Conservation (phyloP, 2,888 invertebrate species). For the Ectemnius continuus region DNA sequence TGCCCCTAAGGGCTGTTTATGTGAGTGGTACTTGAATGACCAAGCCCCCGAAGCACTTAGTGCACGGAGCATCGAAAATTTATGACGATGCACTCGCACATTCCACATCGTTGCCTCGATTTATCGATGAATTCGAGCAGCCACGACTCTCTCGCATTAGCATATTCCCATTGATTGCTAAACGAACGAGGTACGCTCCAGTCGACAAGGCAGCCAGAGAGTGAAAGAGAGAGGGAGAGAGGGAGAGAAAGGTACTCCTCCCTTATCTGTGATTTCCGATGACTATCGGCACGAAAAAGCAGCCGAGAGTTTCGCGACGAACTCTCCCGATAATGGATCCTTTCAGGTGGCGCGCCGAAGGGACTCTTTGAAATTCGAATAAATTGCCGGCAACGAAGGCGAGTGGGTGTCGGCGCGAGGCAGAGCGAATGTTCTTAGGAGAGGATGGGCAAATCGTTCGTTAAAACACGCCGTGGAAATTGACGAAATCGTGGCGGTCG, state of each 20-base stretch:
- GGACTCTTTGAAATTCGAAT: slow-evolving; percentile 44
- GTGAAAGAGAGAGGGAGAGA: neutral
- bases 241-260: neutral
- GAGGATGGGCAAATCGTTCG: slow-evolving; percentile 32
- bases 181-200: neutral
- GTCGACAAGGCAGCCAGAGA: neutral
- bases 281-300: neutral
- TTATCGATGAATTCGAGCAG: neutral
- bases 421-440: slow-evolving; percentile 16
- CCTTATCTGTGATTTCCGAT: slow-evolving; percentile 4
- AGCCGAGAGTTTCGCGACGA: slow-evolving; percentile 1
- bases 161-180: slow-evolving; percentile 2
- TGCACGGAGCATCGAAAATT: slow-evolving; percentile 1
- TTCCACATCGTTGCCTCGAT: slow-evolving; percentile 1
- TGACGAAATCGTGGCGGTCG: neutral
- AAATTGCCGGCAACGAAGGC: slow-evolving; percentile 31
- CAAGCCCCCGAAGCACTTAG: neutral
- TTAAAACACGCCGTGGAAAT: slow-evolving; percentile 26
- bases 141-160: slow-evolving; percentile 1
- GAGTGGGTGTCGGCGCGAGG: neutral
- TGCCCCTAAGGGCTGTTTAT: slow-evolving; percentile 3
- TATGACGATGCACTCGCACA: slow-evolving; percentile 7
- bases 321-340: slow-evolving; percentile 38
- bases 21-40: slow-evolving; percentile 1
- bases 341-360: slow-evolving; percentile 24